These are phyloP conservation scores for Laothoe populi DNA, from an alignment of 2,888 invertebrate species.

Conservation along the genomic window DNA sequence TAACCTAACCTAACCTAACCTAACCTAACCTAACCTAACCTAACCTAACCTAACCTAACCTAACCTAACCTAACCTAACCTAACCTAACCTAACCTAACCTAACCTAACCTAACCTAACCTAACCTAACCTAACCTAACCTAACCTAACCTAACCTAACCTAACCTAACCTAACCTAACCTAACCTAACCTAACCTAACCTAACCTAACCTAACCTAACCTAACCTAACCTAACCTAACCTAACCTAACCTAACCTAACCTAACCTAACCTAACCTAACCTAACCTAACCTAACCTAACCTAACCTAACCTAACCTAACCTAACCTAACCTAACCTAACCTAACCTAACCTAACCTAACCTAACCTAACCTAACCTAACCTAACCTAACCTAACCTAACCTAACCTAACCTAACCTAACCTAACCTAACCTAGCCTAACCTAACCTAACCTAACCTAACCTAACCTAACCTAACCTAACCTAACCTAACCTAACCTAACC, in stretches of 20 bases:
- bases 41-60: constrained; percentile 5
- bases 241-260: constrained; percentile 3
- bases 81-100: constrained; percentile 5
- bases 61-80: constrained; percentile 5
- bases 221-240: constrained; percentile 2
- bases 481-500: constrained; percentile 5
- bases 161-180: constrained; percentile 5
- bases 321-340: constrained; percentile 5
- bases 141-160: constrained; percentile 5
- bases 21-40: constrained; percentile 5
- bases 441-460: constrained; percentile 3
- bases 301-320: constrained; percentile 5
- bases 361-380: constrained; percentile 4
- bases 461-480: not conserved
- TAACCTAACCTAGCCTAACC: constrained; percentile 3
- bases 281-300: constrained; percentile 5
- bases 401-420: constrained; percentile 2
- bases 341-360: constrained; percentile 1
- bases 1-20: constrained; percentile 5
- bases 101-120: constrained; percentile 5
- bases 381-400: constrained; percentile 5
- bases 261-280: constrained; percentile 18
- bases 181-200: constrained; percentile 5
- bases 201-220: constrained; percentile 5
- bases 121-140: constrained; percentile 5